Evolutionary conservation across 2,797 vertebrate species (phyloP).

Genomic region (Selene dorsalis): DNA sequence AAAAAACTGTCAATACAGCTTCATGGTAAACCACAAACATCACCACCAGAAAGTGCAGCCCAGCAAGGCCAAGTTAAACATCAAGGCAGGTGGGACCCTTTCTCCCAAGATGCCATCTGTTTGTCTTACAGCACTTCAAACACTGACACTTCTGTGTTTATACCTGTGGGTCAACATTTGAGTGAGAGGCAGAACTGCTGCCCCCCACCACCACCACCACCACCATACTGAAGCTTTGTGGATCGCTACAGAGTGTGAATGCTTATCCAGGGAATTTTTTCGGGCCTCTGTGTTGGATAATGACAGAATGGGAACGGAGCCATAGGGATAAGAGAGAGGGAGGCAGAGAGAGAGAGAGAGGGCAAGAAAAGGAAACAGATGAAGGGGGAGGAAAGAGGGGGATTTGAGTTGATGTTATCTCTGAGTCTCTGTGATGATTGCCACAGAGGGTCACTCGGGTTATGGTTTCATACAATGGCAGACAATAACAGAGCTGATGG

Average conservation of each 20-base stretch:
- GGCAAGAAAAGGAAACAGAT: slow-evolving; percentile 51
- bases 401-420: slow-evolving; percentile 77
- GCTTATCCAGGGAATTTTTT: slow-evolving; percentile 72
- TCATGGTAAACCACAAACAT: slow-evolving; percentile 42
- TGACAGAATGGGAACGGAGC: slow-evolving; percentile 81
- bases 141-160: slow-evolving; percentile 69
- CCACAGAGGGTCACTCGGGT: slow-evolving; percentile 68
- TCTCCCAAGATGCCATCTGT: slow-evolving; percentile 70
- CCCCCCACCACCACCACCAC: slow-evolving; percentile 24
- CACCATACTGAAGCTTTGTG: slow-evolving; percentile 45
- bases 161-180: slow-evolving; percentile 71
- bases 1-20: slow-evolving; percentile 23
- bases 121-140: slow-evolving; percentile 74
- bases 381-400: slow-evolving; percentile 44
- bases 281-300: slow-evolving; percentile 72
- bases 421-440: slow-evolving; percentile 62
- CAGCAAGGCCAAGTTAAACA: slow-evolving; percentile 62
- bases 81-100: slow-evolving; percentile 56
- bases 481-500: slow-evolving; percentile 63
- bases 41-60: slow-evolving; percentile 36
- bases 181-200: slow-evolving; percentile 51
- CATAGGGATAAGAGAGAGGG: slow-evolving; percentile 71
- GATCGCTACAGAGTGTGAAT: slow-evolving; percentile 68
- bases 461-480: slow-evolving; percentile 66
- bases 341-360: slow-evolving; percentile 40